Conservation (phyloP, 2,888 invertebrate species). For the Drosophila trichaetosa region DNA sequence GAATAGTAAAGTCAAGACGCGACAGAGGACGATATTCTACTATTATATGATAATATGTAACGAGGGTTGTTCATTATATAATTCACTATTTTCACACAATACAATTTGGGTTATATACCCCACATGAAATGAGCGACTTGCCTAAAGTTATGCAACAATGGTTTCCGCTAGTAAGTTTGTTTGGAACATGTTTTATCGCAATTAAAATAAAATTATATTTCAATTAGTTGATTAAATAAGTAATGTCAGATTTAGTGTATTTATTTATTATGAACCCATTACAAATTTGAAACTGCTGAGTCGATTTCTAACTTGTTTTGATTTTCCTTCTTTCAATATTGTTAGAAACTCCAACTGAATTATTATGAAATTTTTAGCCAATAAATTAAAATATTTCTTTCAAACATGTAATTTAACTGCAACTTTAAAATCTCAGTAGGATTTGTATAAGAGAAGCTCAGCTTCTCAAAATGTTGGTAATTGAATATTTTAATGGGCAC, state of each 20-base stretch:
- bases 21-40: constrained; percentile 45
- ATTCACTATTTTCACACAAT: not conserved
- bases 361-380: too few relatives aligned
- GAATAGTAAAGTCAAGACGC: constrained; percentile 50
- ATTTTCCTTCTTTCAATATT: not conserved
- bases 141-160: not conserved
- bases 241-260: not conserved
- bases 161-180: not conserved
- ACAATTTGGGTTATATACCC: not conserved
- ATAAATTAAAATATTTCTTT: not conserved
- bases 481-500: constrained; percentile 7
- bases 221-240: not conserved
- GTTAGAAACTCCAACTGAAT: not conserved
- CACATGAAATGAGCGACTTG: not conserved
- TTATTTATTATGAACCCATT: not conserved
- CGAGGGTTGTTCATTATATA: constrained; percentile 36
- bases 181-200: not conserved
- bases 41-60: constrained; percentile 28
- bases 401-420: not conserved
- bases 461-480: constrained; percentile 1
- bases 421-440: not conserved
- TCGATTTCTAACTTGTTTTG: not conserved
- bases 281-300: not conserved
- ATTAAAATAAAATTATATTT: not conserved
- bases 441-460: not conserved